Percentiles rank a stretch among this genome's conserved stretches.
Conservation (phyloP, 2,888 invertebrate genomes). For the Glaucopsyche alexis region DNA sequence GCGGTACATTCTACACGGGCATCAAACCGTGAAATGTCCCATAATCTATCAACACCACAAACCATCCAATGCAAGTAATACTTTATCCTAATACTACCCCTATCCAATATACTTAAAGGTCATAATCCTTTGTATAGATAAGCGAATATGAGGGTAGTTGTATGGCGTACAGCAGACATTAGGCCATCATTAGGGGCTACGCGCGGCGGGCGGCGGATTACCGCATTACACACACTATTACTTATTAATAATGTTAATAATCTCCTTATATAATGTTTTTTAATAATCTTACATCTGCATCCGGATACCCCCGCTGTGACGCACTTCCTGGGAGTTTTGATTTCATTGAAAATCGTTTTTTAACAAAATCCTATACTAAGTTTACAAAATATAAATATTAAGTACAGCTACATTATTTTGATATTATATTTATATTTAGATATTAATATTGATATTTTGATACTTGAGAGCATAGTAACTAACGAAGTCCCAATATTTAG, state of each 20-base stretch:
- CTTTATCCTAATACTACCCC: conserved; percentile 14
- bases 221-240: conserved; percentile 34
- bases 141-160: neutral
- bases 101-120: neutral
- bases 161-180: neutral
- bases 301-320: neutral
- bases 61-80: conserved; percentile 28
- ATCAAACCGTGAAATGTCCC: conserved; percentile 53
- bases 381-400: too few species aligned
- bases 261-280: conserved; percentile 22
- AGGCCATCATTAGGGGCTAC: neutral
- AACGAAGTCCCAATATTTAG: too few species aligned
- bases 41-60: conserved; percentile 40
- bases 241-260: conserved; percentile 31
- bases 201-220: conserved; percentile 37
- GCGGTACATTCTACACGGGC: conserved; percentile 47
- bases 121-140: neutral
- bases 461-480: neutral
- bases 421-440: too few species aligned
- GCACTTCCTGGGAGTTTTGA: neutral
- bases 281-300: conserved; percentile 20
- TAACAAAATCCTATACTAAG: neutral
- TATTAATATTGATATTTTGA: neutral
- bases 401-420: too few species aligned
- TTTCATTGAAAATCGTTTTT: neutral